Evolutionary conservation across 2,113 vertebrate genomes (phyloP), one percentile per base, ranked within the genome.

Genomic region (Sylvilagus bachmani): DNA sequence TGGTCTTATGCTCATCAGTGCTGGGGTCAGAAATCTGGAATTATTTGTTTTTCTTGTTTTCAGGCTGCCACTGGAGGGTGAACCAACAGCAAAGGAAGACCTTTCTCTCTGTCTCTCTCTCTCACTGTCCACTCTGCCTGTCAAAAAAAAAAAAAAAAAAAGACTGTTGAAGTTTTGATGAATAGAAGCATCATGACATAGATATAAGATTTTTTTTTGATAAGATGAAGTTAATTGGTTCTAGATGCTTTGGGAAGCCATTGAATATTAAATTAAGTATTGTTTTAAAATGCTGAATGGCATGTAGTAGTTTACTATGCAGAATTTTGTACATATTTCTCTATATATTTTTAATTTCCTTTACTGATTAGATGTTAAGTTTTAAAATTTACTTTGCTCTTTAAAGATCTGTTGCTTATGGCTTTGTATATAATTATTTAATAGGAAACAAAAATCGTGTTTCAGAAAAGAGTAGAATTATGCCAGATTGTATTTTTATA

Each of bases 11-110:
- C 66, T 85, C 78, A 75, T 94, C 44, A 11, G 64, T 51, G 33
- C 55, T 79, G 53, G 80, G 53, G 55, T 89, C 1, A 61, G 62
- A 89, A 88, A 29, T 91, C 88, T 80, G 79, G 49, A 71, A 62
- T 58, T 74, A 83, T 58, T 94, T 90, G 44, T 88, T 94, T 67
- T 89, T 91, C 33, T 95, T 94, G 75, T 85, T 81, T 94, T 93
- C 62, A 96, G n/a, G n/a, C n/a, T n/a, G n/a, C n/a, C n/a, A n/a
- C n/a, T n/a, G n/a, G n/a, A n/a, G n/a, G n/a, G n/a, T n/a, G n/a
- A n/a, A n/a, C n/a, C n/a, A n/a, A n/a, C n/a, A n/a, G n/a, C n/a
- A n/a, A n/a, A n/a, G n/a, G n/a, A n/a, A n/a, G n/a, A n/a, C n/a
- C n/a, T n/a, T n/a, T n/a, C n/a, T n/a, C n/a, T n/a, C n/a, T n/a